phyloP scores from a whole-genome alignment of 2,888 invertebrate genomes.

The Scaptomyza reducta region DNA sequence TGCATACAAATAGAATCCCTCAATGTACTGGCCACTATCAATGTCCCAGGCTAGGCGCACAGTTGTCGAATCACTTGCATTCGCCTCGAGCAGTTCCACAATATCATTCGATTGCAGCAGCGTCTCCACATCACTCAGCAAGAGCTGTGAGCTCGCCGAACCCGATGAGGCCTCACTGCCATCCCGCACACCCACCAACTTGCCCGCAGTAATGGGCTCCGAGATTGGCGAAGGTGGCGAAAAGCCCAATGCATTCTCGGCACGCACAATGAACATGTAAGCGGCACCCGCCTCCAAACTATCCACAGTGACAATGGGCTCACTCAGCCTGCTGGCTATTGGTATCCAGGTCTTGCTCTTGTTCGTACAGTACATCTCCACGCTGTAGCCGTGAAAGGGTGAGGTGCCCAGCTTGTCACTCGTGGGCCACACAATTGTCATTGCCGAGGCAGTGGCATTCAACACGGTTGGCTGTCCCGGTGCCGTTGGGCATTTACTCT shows the following conservation, averaged over 20 bases:
- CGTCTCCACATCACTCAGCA: slow-evolving; percentile 88
- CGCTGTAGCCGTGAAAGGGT: slow-evolving; percentile 91
- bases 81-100: slow-evolving; percentile 92
- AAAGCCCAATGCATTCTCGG: slow-evolving; percentile 93
- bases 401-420: slow-evolving; percentile 91
- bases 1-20: slow-evolving; percentile 92
- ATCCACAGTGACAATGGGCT: slow-evolving; percentile 90
- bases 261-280: slow-evolving; percentile 94
- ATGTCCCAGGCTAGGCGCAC: slow-evolving; percentile 94
- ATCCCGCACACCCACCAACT: slow-evolving; percentile 69
- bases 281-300: slow-evolving; percentile 90
- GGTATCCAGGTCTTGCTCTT: slow-evolving; percentile 86
- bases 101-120: slow-evolving; percentile 89
- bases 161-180: slow-evolving; percentile 60
- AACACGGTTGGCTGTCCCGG: slow-evolving; percentile 91
- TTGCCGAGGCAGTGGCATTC: slow-evolving; percentile 90
- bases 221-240: slow-evolving; percentile 93
- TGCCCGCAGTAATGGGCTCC: slow-evolving; percentile 88
- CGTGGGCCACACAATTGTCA: slow-evolving; percentile 93
- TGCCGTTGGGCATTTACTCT: slow-evolving; percentile 92
- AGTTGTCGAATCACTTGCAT: slow-evolving; percentile 92
- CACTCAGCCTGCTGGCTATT: slow-evolving; percentile 87
- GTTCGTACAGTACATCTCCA: slow-evolving; percentile 88
- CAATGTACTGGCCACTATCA: slow-evolving; percentile 90
- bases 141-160: slow-evolving; percentile 66